Evolutionary conservation across 2,888 invertebrate species (phyloP), one percentile per base, ranked within the genome.

Genomic region (Tetrapedia diversipes): DNA sequence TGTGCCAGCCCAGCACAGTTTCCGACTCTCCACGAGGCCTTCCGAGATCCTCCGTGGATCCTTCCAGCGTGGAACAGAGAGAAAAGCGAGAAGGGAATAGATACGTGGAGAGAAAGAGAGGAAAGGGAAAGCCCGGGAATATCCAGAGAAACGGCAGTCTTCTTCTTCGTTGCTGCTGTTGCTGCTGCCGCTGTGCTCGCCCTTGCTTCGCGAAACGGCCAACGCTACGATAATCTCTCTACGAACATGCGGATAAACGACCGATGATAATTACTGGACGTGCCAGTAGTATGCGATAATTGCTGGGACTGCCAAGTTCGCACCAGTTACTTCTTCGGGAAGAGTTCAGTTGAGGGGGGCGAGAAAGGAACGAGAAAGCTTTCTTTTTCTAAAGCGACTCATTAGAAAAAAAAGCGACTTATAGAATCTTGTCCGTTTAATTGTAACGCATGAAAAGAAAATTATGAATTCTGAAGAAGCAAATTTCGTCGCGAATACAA

Each of bases 1-100:
- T 89, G 88, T 88, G 88, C 88, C 87, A 86, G 86, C 85, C n/a
- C 86, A 86, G 67, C 84, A 85, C 86, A 88, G 86, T 89, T 89
- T 88, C 86, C 84, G 84, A 83, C 83, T 84, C 80, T 77, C 66
- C 77, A 64, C 74, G 76, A 74, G 80, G 75, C 84, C 82, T 82
- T 79, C 79, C 82, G 81, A 79, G 80, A 81, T 75, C 82, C 76
- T 77, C 72, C 75, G 61, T 59, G 59, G 76, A 74, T 81, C 76
- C 74, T 71, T 64, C 69, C 37, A 22, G 59, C 54, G 65, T 72
- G 66, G 75, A 72, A 70, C 60, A 57, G 72, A 57, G 63, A 61
- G 22, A 37, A 51, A 59, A 34, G 51, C 53, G 59, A 7, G 39
- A 65, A 53, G 54, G 10, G 32, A 34, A 47, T 16, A 32, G 41